Evolutionary conservation across 2,888 invertebrate genomes (phyloP).

Genomic region (Nipponacmea schrenckii): DNA sequence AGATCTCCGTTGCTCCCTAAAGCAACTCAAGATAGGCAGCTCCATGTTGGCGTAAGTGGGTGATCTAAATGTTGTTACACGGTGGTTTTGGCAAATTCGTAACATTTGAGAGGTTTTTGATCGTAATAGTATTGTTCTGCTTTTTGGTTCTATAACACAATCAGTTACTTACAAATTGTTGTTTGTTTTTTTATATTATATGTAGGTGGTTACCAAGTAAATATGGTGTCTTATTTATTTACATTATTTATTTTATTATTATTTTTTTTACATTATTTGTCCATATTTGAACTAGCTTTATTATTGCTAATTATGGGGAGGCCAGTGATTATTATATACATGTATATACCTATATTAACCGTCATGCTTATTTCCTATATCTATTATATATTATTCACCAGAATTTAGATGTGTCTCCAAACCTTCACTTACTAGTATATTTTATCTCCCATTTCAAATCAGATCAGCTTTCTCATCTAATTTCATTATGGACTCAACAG

Average conservation of each 20-base stretch:
- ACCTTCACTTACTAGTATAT: too few species aligned
- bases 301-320: slow-evolving; percentile 3
- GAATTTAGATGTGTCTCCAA: too few species aligned
- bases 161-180: slow-evolving; percentile 8
- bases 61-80: slow-evolving; percentile 20
- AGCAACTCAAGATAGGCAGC: slow-evolving; percentile 9
- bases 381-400: slow-evolving; percentile 1
- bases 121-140: slow-evolving; percentile 6
- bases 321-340: too few species aligned
- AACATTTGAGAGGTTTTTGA: neutral
- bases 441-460: too few species aligned
- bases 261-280: slow-evolving; percentile 4
- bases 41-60: slow-evolving; percentile 10
- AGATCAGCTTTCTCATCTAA: too few species aligned
- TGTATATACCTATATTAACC: neutral
- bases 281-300: slow-evolving; percentile 9
- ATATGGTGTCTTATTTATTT: slow-evolving; percentile 8
- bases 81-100: slow-evolving; percentile 21
- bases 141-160: slow-evolving; percentile 9
- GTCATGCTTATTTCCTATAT: slow-evolving; percentile 6
- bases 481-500: too few species aligned
- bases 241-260: neutral
- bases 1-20: neutral
- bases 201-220: slow-evolving; percentile 2
- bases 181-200: slow-evolving; percentile 2